A percentile compares a stretch with the other conserved stretches of the same genome.
Conservation (phyloP, 2,888 invertebrate genomes). For the Mongoloraphidia duomilia region DNA sequence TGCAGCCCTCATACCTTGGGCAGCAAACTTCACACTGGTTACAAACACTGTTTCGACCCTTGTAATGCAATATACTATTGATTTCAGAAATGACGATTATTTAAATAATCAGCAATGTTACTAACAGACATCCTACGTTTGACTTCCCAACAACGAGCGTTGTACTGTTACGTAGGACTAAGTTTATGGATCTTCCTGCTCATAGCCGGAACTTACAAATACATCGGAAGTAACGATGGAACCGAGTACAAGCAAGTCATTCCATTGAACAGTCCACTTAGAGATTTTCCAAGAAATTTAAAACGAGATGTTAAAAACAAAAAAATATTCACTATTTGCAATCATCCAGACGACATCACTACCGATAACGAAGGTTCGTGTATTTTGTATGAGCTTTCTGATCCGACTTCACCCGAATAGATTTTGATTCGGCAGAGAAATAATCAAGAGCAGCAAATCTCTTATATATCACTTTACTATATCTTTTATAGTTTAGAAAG, state of each 20-base stretch:
- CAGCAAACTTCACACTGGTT: too few species aligned
- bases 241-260: conserved; percentile 28
- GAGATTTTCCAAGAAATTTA: conserved; percentile 35
- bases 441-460: too few species aligned
- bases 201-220: conserved; percentile 70
- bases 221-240: conserved; percentile 39
- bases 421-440: too few species aligned
- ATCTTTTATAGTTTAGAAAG: too few species aligned
- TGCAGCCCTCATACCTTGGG: too few species aligned
- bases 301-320: conserved; percentile 46
- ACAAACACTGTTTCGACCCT: too few species aligned
- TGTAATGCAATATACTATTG: too few species aligned
- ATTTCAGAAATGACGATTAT: too few species aligned
- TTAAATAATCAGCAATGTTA: conserved; percentile 18
- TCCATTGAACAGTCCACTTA: conserved; percentile 28
- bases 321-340: conserved; percentile 54
- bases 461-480: too few species aligned
- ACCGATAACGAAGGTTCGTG: conserved; percentile 57
- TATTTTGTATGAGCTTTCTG: too few species aligned
- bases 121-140: conserved; percentile 41
- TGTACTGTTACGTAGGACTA: conserved; percentile 69
- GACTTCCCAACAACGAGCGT: conserved; percentile 56
- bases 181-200: conserved; percentile 70
- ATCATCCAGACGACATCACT: conserved; percentile 52
- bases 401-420: too few species aligned